Conservation (phyloP, 30 jellyfish, hydroid and myxozoan species). For the Calvadosia cruxmelitensis region DNA sequence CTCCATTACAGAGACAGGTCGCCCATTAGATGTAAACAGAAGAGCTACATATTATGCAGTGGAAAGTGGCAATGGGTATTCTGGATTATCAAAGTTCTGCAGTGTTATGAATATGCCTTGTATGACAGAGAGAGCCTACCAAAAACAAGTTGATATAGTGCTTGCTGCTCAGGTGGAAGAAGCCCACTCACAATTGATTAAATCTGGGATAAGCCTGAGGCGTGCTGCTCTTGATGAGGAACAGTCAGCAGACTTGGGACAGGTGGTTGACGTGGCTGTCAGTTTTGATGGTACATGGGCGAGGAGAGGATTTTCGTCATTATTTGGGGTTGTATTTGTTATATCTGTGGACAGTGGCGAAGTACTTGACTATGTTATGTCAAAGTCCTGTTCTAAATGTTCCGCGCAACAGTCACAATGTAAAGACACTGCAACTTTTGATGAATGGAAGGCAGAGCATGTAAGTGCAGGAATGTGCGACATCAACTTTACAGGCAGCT, state of each 20-base stretch:
- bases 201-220: too few species aligned
- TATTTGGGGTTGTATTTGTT: conserved; percentile 14
- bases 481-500: conserved; percentile 3
- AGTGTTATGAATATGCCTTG: neutral
- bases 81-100: conserved; percentile 2
- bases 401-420: too few species aligned
- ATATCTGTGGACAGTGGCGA: conserved; percentile 23
- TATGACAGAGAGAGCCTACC: neutral
- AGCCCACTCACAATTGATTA: conserved; percentile 10
- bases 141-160: neutral
- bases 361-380: conserved; percentile 6
- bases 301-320: conserved; percentile 20
- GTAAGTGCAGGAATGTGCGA: conserved; percentile 2
- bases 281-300: conserved; percentile 34
- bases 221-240: conserved; percentile 2
- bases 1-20: neutral
- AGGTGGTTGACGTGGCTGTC: conserved; percentile 18
- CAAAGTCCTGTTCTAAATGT: too few species aligned
- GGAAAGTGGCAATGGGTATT: conserved; percentile 9
- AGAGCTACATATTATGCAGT: neutral
- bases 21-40: conserved; percentile 1
- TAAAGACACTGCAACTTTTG: conserved; percentile 9
- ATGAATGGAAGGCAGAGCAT: conserved; percentile 20
- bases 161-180: too few species aligned
- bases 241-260: too few species aligned